Evolutionary conservation across 2,113 vertebrate species (phyloP).

Genomic region (Neolamprologus variostigma): DNA sequence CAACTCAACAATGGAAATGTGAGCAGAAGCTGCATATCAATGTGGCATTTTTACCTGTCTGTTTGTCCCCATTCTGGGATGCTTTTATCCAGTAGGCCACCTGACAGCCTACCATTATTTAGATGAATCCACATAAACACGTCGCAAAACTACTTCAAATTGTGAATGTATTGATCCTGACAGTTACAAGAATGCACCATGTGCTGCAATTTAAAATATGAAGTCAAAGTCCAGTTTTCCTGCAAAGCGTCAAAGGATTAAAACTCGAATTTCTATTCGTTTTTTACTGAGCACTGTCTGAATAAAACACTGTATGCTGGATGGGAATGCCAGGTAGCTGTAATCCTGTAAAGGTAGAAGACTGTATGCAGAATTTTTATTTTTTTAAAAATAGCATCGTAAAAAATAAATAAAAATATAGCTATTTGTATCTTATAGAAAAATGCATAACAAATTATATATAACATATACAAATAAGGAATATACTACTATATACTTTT

Average conservation of each 20-base stretch:
- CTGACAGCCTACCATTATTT: constrained; percentile 49
- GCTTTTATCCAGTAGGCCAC: constrained; percentile 47
- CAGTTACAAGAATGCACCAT: not conserved
- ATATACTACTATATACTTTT: not conserved
- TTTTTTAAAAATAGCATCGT: fast-evolving
- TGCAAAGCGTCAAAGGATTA: not conserved
- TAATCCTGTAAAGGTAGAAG: not conserved
- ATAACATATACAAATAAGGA: not conserved
- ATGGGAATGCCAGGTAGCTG: not conserved
- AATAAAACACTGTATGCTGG: not conserved
- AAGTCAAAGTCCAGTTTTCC: not conserved
- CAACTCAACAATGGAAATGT: constrained; percentile 50
- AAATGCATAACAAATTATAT: not conserved
- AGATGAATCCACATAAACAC: constrained; percentile 48
- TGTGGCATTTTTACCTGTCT: constrained; percentile 40
- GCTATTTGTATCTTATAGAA: not conserved
- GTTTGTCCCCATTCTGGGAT: constrained; percentile 58
- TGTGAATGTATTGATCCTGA: constrained; percentile 53
- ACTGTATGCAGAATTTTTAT: not conserved
- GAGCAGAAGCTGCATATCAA: constrained; percentile 50
- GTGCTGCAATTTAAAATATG: constrained; percentile 2
- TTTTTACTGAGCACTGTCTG: not conserved
- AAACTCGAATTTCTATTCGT: not conserved
- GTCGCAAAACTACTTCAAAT: constrained; percentile 34
- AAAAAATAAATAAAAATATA: not conserved